phyloP scores from a whole-genome alignment of 2,888 invertebrate genomes.

The Cerastis rubricosa region DNA sequence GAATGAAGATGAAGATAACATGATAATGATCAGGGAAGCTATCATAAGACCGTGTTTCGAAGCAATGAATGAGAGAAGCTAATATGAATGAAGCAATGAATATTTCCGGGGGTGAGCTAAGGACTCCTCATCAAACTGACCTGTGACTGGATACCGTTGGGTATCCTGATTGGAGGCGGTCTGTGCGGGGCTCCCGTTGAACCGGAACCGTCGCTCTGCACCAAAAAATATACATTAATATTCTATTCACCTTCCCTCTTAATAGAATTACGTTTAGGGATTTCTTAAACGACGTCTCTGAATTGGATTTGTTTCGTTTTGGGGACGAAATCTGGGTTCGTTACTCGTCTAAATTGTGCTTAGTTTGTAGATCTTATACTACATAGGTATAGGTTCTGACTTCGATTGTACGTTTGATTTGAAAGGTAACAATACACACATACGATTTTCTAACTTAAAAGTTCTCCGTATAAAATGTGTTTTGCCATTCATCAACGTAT shows the following conservation, averaged over 20 bases:
- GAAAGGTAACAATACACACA: constrained; percentile 24
- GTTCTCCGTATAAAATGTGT: constrained; percentile 58
- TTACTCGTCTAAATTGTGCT: constrained; percentile 42
- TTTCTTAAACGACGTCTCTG: constrained; percentile 59
- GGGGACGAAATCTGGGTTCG: constrained; percentile 33
- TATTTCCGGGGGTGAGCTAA: constrained; percentile 41
- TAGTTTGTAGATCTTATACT: constrained; percentile 22
- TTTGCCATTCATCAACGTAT: constrained; percentile 63
- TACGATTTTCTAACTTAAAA: constrained; percentile 51
- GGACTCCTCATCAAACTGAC: constrained; percentile 70
- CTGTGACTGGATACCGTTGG: constrained; percentile 86
- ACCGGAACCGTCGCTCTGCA: constrained; percentile 83
- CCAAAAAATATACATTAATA: constrained; percentile 64
- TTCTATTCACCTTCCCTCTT: constrained; percentile 59
- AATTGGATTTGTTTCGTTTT: constrained; percentile 61
- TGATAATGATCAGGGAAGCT: background rate
- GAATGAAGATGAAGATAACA: background rate
- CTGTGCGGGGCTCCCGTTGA: constrained; percentile 82
- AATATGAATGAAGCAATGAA: constrained; percentile 29
- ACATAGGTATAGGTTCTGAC: constrained; percentile 2
- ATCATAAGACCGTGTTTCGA: background rate
- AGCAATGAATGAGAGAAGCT: constrained; percentile 22
- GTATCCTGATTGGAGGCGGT: constrained; percentile 86
- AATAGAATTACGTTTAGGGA: constrained; percentile 64
- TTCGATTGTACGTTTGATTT: constrained; percentile 7